Conservation (phyloP, 2,888 invertebrate genomes). For the Bruchidius siliquastri region DNA sequence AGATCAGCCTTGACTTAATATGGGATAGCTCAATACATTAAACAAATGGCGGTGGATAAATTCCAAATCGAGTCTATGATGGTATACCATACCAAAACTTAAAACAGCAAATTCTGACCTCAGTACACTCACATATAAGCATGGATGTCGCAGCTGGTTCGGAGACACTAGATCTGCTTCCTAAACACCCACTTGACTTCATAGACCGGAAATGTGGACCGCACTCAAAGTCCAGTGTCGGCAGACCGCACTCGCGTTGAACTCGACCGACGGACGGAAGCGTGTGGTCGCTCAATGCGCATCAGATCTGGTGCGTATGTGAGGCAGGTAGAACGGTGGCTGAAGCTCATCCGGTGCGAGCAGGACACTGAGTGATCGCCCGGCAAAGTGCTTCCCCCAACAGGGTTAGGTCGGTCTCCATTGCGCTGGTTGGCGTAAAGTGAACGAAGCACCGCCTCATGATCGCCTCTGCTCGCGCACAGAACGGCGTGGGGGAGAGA, state of each 20-base stretch:
- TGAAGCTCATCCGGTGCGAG: constrained; percentile 30
- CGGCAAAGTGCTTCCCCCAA: not conserved
- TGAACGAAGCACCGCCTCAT: constrained; percentile 19
- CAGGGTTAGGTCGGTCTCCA: not conserved
- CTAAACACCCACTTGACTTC: not conserved
- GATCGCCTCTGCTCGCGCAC: not conserved
- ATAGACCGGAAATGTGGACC: not conserved
- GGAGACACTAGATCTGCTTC: no score
- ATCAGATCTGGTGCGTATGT: not conserved
- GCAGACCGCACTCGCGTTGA: not conserved
- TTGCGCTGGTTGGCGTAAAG: constrained; percentile 44
- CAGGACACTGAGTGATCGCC: constrained; percentile 46
- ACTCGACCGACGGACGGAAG: not conserved
- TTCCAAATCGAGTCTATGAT: no score
- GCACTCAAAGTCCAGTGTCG: not conserved
- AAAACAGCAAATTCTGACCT: no score
- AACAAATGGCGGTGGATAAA: no score
- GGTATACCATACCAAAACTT: no score
- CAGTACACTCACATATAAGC: not conserved
- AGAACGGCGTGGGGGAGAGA: not conserved
- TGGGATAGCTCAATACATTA: not conserved
- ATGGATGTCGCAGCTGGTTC: not conserved
- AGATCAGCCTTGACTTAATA: not conserved
- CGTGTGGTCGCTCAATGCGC: not conserved
- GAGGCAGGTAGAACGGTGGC: not conserved